A percentile compares a stretch with the other conserved stretches of the same genome.
Conservation (phyloP, 2,888 invertebrate species). For the Sylvicola fuscatus region DNA sequence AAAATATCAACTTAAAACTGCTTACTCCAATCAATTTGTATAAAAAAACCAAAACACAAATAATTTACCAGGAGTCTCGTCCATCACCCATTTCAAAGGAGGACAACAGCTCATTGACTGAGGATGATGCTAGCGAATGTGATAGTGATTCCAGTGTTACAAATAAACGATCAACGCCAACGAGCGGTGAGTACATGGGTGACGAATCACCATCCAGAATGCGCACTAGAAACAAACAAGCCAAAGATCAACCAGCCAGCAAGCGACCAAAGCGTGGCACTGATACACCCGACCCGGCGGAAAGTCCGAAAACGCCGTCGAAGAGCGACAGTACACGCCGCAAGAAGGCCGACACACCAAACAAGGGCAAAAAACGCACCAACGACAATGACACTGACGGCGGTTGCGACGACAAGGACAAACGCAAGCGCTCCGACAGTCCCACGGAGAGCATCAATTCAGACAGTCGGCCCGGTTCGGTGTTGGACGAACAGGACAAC, state of each 20-base stretch:
- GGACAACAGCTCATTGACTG: slow-evolving; percentile 61
- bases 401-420: slow-evolving; percentile 25
- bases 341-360: slow-evolving; percentile 31
- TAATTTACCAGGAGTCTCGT: slow-evolving; percentile 23
- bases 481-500: slow-evolving; percentile 41
- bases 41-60: background rate
- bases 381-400: slow-evolving; percentile 24
- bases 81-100: slow-evolving; percentile 50
- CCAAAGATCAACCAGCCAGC: slow-evolving; percentile 46
- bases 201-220: slow-evolving; percentile 75
- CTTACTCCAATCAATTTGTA: no score
- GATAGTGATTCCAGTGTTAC: slow-evolving; percentile 86
- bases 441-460: slow-evolving; percentile 70
- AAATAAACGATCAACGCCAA: slow-evolving; percentile 24
- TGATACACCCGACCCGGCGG: slow-evolving; percentile 28
- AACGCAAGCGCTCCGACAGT: slow-evolving; percentile 35
- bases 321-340: slow-evolving; percentile 14
- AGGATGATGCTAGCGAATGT: slow-evolving; percentile 85
- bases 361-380: slow-evolving; percentile 30
- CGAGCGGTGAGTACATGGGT: slow-evolving; percentile 8
- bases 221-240: slow-evolving; percentile 66
- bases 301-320: slow-evolving; percentile 28
- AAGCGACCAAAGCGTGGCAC: slow-evolving; percentile 38
- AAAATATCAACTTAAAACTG: no score
- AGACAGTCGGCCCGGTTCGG: slow-evolving; percentile 52